Percentiles rank a stretch among this genome's conserved stretches.
Conservation (phyloP, 2,888 invertebrate genomes). For the Abrostola tripartita region DNA sequence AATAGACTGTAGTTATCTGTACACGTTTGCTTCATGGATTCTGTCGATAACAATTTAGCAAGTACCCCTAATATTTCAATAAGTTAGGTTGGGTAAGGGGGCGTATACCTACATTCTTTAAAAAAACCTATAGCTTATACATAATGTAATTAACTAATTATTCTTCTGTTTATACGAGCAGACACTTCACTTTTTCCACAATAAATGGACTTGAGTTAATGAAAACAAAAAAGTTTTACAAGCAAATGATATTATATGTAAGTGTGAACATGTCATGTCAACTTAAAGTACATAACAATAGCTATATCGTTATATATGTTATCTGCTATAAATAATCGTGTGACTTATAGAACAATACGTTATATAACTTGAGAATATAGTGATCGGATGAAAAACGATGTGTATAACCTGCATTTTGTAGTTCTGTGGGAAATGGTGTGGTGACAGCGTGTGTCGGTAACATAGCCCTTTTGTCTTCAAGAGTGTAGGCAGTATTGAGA, state of each 20-base stretch:
- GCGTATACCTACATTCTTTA: too few species aligned
- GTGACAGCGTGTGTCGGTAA: not conserved
- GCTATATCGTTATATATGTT: slow-evolving; percentile 19
- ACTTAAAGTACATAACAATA: not conserved
- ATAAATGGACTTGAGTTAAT: too few species aligned
- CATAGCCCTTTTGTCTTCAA: not conserved
- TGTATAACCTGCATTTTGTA: not conserved
- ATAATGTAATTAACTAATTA: too few species aligned
- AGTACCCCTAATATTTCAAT: too few species aligned
- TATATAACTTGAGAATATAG: slow-evolving; percentile 35
- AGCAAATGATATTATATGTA: not conserved
- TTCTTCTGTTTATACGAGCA: too few species aligned
- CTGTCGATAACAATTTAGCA: too few species aligned
- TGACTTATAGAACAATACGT: slow-evolving; percentile 38
- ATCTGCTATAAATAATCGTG: slow-evolving; percentile 18
- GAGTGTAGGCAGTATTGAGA: not conserved
- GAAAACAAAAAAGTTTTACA: too few species aligned
- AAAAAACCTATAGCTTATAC: too few species aligned
- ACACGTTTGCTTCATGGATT: too few species aligned
- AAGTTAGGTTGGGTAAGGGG: too few species aligned
- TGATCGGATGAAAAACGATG: slow-evolving; percentile 3
- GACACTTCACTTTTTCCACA: too few species aligned
- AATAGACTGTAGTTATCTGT: too few species aligned
- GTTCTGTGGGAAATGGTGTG: slow-evolving; percentile 17
- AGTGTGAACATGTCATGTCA: slow-evolving; percentile 3